Base-by-base conservation (phyloP, 2,113 vertebrate species). In the Meriones unguiculatus region DNA sequence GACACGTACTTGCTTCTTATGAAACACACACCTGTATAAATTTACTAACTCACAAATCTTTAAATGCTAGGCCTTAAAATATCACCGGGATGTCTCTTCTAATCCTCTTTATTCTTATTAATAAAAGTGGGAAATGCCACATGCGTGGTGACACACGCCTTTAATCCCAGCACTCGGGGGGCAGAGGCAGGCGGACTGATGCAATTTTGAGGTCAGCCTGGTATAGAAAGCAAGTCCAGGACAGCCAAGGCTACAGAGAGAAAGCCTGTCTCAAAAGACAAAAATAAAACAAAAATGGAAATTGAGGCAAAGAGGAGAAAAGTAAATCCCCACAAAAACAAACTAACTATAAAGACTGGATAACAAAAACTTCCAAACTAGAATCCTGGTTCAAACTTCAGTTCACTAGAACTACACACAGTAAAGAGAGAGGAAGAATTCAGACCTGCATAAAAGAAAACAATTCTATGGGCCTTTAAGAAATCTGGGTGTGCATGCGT, bases 281-380 rank as follows among this genome's bases (percentile, higher is more conserved):
- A 46, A 46, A 46, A 46, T 5, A 46, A 46, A 80, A 57, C 15
- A 57, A 57, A 57, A 32, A 22, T 65, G 25, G 25, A 17, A 95
- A 95, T 14, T 35, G 38, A 88, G 65, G 8, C 77, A 90, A 0
- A 77, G 32, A 54, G 18, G 87, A 84, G 87, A 97, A 84, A 94
- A 18, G 81, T 28, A 59, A 97, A 92, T 87, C 90, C 46, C 73
- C 85, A 78, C 89, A 65, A 86, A 91, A 95, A 94, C 73, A 35
- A 46, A 90, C 5, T 54, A 91, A 85, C 10, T 25, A 15, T 95
- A 93, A 4, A 92, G 24, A 88, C 28, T 35, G 2, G 13, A 91
- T 30, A 72, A 93, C 24, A 87, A 30, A 90, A 57, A 4, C 72
- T 88, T 88, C 92, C 41, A 92, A 94, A 85, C 57, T 0, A 54